These are phyloP conservation scores for Phataginus tricuspis DNA, from an alignment of 2,797 vertebrate species.

Conservation along the genomic window DNA sequence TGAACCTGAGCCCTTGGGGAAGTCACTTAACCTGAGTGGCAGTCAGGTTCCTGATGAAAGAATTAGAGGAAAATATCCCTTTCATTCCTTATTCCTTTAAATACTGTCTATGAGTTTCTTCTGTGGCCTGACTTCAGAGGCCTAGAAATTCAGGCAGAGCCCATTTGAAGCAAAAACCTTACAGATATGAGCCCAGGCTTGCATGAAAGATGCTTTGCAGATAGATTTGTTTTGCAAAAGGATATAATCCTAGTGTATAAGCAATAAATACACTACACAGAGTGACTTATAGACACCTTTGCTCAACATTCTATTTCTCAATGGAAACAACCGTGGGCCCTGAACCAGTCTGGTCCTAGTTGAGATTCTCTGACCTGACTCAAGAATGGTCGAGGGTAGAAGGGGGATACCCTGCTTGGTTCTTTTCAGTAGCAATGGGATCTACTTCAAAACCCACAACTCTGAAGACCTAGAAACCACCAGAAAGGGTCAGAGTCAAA, in stretches of 20 bases:
- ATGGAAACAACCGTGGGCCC: background rate
- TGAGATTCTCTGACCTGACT: conserved; percentile 1
- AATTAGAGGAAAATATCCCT: background rate
- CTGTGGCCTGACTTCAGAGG: background rate
- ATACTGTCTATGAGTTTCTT: background rate
- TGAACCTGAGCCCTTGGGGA: background rate
- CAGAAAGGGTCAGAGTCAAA: background rate
- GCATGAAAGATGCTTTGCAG: background rate
- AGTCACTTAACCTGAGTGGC: background rate
- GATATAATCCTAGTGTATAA: background rate
- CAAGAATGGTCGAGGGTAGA: background rate
- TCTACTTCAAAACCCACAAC: background rate
- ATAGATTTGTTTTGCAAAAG: background rate
- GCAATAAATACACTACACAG: background rate
- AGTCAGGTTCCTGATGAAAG: background rate
- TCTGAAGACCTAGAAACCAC: background rate
- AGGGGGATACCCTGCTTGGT: background rate
- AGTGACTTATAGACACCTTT: background rate
- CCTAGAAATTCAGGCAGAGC: background rate
- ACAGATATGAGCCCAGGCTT: background rate
- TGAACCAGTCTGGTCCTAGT: background rate
- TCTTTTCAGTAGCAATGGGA: background rate
- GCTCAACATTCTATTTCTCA: background rate
- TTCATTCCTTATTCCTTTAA: background rate
- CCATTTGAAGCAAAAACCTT: background rate